Conservation (phyloP, 2,113 vertebrate species). For the Clarias gariepinus region DNA sequence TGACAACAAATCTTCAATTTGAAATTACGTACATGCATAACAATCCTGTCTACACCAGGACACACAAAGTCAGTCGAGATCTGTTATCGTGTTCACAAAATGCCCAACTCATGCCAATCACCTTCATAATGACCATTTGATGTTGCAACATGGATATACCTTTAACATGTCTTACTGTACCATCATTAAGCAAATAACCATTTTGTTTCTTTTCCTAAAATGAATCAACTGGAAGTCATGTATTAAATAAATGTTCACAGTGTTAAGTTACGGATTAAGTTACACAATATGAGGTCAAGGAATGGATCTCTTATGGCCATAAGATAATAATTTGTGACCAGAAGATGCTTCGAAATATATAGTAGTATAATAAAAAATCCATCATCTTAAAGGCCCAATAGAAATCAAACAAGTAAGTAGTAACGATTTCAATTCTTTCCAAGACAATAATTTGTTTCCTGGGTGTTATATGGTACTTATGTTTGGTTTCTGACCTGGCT, state of each 20-base stretch:
- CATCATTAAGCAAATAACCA: neutral
- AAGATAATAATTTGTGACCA: neutral
- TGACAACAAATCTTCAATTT: neutral
- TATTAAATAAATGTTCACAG: neutral
- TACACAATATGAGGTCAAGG: neutral
- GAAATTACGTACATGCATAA: neutral
- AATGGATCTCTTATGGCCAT: neutral
- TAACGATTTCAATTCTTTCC: neutral
- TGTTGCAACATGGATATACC: neutral
- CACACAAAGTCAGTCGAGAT: neutral
- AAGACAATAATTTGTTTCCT: neutral
- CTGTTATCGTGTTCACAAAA: neutral
- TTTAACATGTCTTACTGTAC: neutral
- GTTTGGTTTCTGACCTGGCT: slow-evolving; percentile 75
- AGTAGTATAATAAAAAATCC: no score
- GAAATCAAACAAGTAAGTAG: neutral
- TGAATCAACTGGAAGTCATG: neutral
- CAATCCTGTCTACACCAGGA: neutral
- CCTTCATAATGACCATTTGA: neutral
- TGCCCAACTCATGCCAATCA: neutral
- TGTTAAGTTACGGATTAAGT: neutral
- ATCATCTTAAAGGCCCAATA: neutral
- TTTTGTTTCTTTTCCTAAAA: neutral
- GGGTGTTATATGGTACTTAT: neutral
- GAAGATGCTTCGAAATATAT: neutral